phyloP scores from a whole-genome alignment of 2,113 vertebrate species.

The Anser cygnoides region DNA sequence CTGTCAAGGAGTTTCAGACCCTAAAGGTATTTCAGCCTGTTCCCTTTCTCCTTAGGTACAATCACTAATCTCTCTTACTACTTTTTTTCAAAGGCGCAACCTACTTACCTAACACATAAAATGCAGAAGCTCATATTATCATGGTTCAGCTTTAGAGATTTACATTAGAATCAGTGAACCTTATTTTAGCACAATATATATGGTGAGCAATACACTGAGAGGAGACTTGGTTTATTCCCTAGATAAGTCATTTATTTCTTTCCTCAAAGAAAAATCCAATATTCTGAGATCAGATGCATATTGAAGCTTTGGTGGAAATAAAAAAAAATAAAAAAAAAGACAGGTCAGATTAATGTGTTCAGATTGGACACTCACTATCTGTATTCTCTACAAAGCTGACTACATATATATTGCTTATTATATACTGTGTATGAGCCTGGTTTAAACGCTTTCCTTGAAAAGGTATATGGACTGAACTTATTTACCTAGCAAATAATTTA shows the following conservation, averaged over 20 bases:
- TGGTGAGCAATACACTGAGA: constrained; percentile 49
- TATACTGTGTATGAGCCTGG: neutral
- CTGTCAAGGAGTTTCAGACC: constrained; percentile 62
- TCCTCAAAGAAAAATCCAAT: constrained; percentile 83
- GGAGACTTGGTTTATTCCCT: constrained; percentile 77
- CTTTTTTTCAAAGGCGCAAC: constrained; percentile 60
- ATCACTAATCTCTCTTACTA: constrained; percentile 55
- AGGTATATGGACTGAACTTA: neutral
- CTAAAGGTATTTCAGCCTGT: constrained; percentile 56
- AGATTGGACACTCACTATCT: constrained; percentile 38
- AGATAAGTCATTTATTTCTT: constrained; percentile 82
- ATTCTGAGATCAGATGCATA: constrained; percentile 81
- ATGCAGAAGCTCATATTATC: constrained; percentile 70
- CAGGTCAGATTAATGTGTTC: constrained; percentile 70
- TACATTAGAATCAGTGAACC: constrained; percentile 78
- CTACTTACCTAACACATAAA: constrained; percentile 75
- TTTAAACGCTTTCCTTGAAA: neutral
- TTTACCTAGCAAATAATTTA: constrained; percentile 40
- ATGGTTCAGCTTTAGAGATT: constrained; percentile 78
- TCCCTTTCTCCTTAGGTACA: constrained; percentile 58
- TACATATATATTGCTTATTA: neutral
- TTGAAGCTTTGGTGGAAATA: constrained; percentile 67
- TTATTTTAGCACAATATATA: constrained; percentile 75
- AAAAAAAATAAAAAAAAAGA: neutral
- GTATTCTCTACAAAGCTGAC: constrained; percentile 16